These are phyloP conservation scores for Myathropa florea DNA, from an alignment of 2,888 invertebrate species.

Conservation along the genomic window DNA sequence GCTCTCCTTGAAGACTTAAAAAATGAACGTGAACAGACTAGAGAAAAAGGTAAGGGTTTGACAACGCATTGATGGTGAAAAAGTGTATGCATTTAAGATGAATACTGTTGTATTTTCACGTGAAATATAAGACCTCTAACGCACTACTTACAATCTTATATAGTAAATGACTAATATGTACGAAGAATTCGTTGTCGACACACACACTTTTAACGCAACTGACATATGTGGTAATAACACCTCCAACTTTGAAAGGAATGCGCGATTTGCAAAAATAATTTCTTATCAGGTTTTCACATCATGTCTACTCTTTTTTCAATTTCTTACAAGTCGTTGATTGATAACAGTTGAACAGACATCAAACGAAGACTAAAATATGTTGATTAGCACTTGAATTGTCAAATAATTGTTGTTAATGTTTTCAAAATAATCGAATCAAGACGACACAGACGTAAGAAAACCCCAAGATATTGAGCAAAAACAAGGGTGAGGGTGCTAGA, in stretches of 20 bases:
- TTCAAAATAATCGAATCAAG: background rate
- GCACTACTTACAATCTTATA: background rate
- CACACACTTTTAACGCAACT: too few relatives aligned
- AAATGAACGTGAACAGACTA: constrained; percentile 78
- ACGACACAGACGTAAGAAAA: background rate
- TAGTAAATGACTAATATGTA: background rate
- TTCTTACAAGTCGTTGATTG: background rate
- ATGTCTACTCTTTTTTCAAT: background rate
- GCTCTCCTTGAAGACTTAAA: constrained; percentile 88
- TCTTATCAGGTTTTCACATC: too few relatives aligned
- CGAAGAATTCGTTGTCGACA: background rate
- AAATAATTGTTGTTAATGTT: background rate
- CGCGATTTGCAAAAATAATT: too few relatives aligned
- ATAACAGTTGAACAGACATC: background rate
- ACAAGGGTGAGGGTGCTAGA: background rate
- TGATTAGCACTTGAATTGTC: background rate
- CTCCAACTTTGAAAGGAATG: too few relatives aligned
- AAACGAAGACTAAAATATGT: background rate
- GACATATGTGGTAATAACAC: too few relatives aligned
- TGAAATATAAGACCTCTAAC: background rate
- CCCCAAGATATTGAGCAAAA: background rate
- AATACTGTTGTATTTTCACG: background rate
- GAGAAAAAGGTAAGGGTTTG: constrained; percentile 74
- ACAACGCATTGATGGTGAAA: background rate
- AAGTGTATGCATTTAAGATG: background rate